phyloP scores from a whole-genome alignment of 2,888 invertebrate species.

The Diarsia dahlii region DNA sequence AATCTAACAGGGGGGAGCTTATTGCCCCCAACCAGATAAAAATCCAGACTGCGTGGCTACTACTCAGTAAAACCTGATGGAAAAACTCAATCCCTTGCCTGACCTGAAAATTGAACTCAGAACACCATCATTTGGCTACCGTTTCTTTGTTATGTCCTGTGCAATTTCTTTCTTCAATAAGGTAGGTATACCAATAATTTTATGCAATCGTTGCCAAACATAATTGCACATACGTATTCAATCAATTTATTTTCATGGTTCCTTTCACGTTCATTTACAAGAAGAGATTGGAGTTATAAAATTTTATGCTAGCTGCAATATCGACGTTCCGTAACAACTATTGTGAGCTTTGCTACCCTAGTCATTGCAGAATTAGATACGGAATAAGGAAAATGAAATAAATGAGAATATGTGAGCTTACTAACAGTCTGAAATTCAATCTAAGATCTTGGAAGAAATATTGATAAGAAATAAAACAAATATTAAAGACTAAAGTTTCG shows the following conservation, averaged over 20 bases:
- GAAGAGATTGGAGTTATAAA: conserved; percentile 20
- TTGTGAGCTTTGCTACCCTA: conserved; percentile 2
- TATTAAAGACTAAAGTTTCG: too few relatives aligned
- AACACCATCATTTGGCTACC: too few relatives aligned
- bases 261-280: conserved; percentile 16
- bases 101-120: too few relatives aligned
- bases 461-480: too few relatives aligned
- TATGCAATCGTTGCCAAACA: neutral
- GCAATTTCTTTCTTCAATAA: too few relatives aligned
- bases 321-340: neutral
- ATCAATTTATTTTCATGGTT: conserved; percentile 6
- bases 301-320: conserved; percentile 29
- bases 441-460: too few relatives aligned
- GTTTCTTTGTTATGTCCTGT: too few relatives aligned
- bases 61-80: too few relatives aligned
- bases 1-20: too few relatives aligned
- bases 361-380: neutral
- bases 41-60: too few relatives aligned
- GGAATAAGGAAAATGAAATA: conserved; percentile 31
- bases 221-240: neutral
- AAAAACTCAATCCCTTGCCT: too few relatives aligned
- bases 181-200: neutral
- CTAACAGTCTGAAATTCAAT: neutral
- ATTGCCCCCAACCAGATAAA: too few relatives aligned
- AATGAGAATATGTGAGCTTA: conserved; percentile 29